Base-by-base conservation (phyloP, 2,888 invertebrate species). In the Empis livida region DNA sequence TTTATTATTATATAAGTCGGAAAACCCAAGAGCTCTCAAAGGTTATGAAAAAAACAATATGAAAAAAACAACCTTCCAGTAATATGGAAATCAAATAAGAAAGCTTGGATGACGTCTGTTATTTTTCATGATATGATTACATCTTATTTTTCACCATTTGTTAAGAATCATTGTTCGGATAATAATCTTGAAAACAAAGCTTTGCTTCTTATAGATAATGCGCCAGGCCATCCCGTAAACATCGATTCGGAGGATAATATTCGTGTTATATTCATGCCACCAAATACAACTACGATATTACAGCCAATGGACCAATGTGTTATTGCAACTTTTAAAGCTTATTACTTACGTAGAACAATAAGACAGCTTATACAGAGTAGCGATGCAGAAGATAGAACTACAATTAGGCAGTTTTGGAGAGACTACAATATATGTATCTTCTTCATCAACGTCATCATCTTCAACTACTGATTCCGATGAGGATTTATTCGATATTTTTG, bases 191-290 rank as follows among this genome's bases (percentile, higher is more conserved):
- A 42, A 2, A 49, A 49, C 43, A 44, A 49, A 49, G 45, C 47
- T 30, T 44, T 54, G 14, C 43, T 51, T 44, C 23, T 53, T 32
- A 42, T 53, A 27, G 51, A 53, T 30, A 53, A 51, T 41, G 46
- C 50, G 23, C 46, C 51, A 10, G 48, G 45, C 20, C 50, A 54
- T 45, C 49, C 49, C 11, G 23, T 27, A 27, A 6, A 27, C 23
- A 27, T 27, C 23, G 23, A 27, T 27, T 27, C 23, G 23, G 23
- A 27, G 23, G 23, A 27, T 27, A 27, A 27, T 27, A 27, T 27
- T 27, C 23, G 23, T 27, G 23, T 35, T 35, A n/a, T 35, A n/a
- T 35, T 35, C 35, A n/a, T 35, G n/a, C 35, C 35, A n/a, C 35
- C 35, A n/a, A 8, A 35, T n/a, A 35, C 35, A 35, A 35, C n/a